Percentiles rank a stretch among this genome's conserved stretches.
Evolutionary conservation across 2,797 vertebrate species (phyloP).

Genomic region (Epinephelus malabaricus): DNA sequence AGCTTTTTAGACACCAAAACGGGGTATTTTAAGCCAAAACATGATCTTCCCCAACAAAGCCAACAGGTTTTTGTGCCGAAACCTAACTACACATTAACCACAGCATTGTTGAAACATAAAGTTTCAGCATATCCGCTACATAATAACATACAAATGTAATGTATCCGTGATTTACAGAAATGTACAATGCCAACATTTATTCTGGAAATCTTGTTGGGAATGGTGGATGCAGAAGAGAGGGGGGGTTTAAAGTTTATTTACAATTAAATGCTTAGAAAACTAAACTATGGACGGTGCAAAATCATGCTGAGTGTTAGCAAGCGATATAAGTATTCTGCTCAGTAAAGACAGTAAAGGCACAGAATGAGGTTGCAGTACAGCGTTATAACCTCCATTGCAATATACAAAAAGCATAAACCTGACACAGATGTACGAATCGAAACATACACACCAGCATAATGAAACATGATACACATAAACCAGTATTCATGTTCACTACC

Average conservation of each 20-base stretch:
- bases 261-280: not conserved
- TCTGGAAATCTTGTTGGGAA: too few species aligned
- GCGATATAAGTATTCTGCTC: not conserved
- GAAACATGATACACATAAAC: conserved; percentile 51
- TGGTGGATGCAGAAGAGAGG: too few species aligned
- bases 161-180: too few species aligned
- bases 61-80: too few species aligned
- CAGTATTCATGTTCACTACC: conserved; percentile 50
- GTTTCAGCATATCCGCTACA: too few species aligned
- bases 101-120: too few species aligned
- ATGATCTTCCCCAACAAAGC: too few species aligned
- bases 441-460: conserved; percentile 37
- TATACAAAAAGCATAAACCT: conserved; percentile 25
- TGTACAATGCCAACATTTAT: too few species aligned
- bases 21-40: too few species aligned
- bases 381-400: conserved; percentile 6
- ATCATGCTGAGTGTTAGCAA: not conserved
- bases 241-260: not conserved
- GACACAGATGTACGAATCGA: conserved; percentile 30
- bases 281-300: not conserved
- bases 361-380: not conserved
- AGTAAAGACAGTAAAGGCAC: not conserved
- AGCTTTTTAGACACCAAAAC: too few species aligned
- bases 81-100: too few species aligned
- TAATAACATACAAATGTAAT: too few species aligned